Evolutionary conservation across 92 coral and sea anemone species (phyloP).

Genomic region (Metridium senile): DNA sequence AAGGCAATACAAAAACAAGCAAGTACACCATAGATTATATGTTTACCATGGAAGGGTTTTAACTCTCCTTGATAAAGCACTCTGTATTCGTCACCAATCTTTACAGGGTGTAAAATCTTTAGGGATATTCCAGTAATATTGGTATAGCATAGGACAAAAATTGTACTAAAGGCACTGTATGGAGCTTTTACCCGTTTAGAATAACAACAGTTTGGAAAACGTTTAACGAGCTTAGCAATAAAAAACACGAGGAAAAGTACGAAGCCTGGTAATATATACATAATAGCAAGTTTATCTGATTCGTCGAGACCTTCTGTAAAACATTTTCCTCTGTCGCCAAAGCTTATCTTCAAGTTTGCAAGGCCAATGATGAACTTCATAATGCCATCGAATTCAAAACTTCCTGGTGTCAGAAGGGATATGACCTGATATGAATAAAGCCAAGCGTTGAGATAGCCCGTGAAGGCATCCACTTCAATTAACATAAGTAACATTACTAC

Average conservation of each 20-base stretch:
- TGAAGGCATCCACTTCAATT: conserved; percentile 78
- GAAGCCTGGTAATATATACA: conserved; percentile 76
- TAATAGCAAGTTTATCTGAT: conserved; percentile 72
- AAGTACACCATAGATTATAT: conserved; percentile 61
- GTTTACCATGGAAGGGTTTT: conserved; percentile 71
- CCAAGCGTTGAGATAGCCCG: conserved; percentile 90
- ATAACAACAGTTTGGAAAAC: conserved; percentile 68
- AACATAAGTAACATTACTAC: conserved; percentile 60
- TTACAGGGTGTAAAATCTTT: conserved; percentile 69
- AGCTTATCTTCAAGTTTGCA: conserved; percentile 59
- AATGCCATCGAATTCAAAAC: conserved; percentile 72
- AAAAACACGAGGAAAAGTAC: conserved; percentile 65
- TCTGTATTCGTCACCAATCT: conserved; percentile 37
- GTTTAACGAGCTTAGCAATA: conserved; percentile 55
- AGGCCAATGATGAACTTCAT: conserved; percentile 78
- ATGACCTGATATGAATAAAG: conserved; percentile 90
- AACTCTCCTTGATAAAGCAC: conserved; percentile 70
- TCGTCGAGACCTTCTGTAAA: conserved; percentile 75
- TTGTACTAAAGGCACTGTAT: conserved; percentile 85
- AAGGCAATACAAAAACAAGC: conserved; percentile 64
- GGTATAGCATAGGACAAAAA: conserved; percentile 92
- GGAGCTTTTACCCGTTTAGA: conserved; percentile 64
- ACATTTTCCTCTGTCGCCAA: conserved; percentile 73
- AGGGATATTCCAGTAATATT: conserved; percentile 87
- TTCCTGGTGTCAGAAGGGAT: conserved; percentile 46